Percentiles rank a stretch among this genome's conserved stretches.
phyloP scores from a whole-genome alignment of 2,797 vertebrate species.

The Otolemur crassicaudatus region DNA sequence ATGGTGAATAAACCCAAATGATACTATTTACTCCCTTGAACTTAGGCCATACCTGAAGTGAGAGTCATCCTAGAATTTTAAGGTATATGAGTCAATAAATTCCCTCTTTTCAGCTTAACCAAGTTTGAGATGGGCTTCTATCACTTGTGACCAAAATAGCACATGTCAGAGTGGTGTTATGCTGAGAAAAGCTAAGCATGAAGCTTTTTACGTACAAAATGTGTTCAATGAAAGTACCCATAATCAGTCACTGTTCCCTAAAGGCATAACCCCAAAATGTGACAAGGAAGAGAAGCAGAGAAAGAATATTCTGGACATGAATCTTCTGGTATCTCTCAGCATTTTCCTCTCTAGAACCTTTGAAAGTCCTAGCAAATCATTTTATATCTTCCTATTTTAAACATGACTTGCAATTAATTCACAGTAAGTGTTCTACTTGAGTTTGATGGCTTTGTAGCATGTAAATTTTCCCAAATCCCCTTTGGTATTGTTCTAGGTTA shows the following conservation, averaged over 20 bases:
- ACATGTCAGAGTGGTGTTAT: background rate
- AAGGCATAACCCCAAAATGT: background rate
- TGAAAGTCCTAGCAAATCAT: constrained; percentile 21
- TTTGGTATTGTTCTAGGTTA: background rate
- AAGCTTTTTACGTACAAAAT: constrained; percentile 20
- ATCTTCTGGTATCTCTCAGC: background rate
- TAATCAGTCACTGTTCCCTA: background rate
- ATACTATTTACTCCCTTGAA: background rate
- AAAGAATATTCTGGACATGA: background rate
- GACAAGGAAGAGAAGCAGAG: background rate
- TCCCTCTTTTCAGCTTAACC: background rate
- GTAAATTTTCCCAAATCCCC: background rate
- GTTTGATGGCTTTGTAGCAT: background rate
- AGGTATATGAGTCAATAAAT: background rate
- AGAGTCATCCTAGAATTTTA: constrained; percentile 19
- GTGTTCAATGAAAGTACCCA: constrained; percentile 32
- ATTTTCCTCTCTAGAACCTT: background rate
- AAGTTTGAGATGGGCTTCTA: constrained; percentile 1
- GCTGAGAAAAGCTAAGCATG: constrained; percentile 35
- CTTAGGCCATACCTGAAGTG: background rate
- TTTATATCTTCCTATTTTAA: background rate
- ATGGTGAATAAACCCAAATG: background rate
- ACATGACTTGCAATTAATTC: constrained; percentile 16
- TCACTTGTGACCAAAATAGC: constrained; percentile 17
- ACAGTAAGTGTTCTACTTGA: background rate